Base-by-base conservation (phyloP, 30 jellyfish, hydroid and myxozoan species). In the Chrysaora quinquecirrha region DNA sequence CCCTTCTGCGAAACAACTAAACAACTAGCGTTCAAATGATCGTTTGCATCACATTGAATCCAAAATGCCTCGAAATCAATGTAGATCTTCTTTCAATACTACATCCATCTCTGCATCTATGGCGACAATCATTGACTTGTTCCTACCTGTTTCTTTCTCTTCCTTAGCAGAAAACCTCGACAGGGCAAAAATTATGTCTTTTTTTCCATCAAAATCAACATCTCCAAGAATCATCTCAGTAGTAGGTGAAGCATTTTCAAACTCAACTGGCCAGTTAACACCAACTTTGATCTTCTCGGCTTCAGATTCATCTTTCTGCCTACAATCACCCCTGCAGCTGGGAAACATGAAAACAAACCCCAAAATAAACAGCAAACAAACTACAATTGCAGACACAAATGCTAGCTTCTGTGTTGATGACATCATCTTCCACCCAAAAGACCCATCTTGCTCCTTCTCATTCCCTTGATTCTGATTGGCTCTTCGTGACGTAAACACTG, bases 201-300 rank as follows among this genome's bases (percentile, higher is more conserved):
- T 52, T 48, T 80, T 56, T 16, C 60, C 71, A 47, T 80, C 90
- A 0, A 30, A 30, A 34, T 80, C 63, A 21, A 80, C 46, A 69
- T 80, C 90, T 20, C 48, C 31, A 14, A 80, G 83, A 11, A 80
- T 47, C 75, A 69, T 38, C 31, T 80, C 66, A 2, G 90, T 29
- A 2, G 16, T 48, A 18, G 83, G 83, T 1, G 30, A 33, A 18
- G 24, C 77, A 28, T 80, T 38, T 30, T 49, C 38, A 3, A 80
- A 54, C 83, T 18, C 64, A 20, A 80, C 27, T 12, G 90, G 90
- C 90, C 90, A 80, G n/a, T 80, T 67, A 69, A 75, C 66, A 34
- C 71, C 50, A 18, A 43, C 29, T n/a, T 20, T 69, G 14, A 11
- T 28, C 27, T 78, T 68, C 46, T 49, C 34, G 29, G 2, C 30